phyloP scores from a whole-genome alignment of 2,888 invertebrate species.

The Andrena camellia region DNA sequence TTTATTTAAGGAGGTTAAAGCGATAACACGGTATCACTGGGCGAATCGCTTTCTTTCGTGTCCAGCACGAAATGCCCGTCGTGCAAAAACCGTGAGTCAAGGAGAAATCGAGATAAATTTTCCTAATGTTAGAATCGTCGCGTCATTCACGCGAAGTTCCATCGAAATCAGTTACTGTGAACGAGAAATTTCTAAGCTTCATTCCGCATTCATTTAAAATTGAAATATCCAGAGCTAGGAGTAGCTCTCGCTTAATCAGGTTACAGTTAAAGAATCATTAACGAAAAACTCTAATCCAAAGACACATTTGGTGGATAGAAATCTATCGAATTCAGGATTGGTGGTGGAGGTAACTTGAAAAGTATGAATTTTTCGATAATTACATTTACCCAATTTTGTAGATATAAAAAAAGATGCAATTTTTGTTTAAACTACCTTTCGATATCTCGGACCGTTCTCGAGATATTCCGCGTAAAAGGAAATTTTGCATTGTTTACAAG shows the following conservation, averaged over 20 bases:
- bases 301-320: not conserved
- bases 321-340: not conserved
- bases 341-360: too few species aligned
- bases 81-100: slow-evolving; percentile 18
- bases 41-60: slow-evolving; percentile 48
- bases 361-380: too few species aligned
- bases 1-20: slow-evolving; percentile 53
- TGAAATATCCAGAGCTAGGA: not conserved
- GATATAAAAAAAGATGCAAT: too few species aligned
- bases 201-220: slow-evolving; percentile 21
- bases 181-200: not conserved
- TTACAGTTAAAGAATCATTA: slow-evolving; percentile 13
- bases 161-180: not conserved
- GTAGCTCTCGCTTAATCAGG: slow-evolving; percentile 11
- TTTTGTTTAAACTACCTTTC: too few species aligned
- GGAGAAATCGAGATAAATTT: slow-evolving; percentile 21
- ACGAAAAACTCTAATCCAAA: slow-evolving; percentile 6
- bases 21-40: slow-evolving; percentile 56
- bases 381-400: too few species aligned
- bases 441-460: too few species aligned
- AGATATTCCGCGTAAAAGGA: too few species aligned
- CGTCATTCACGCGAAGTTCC: not conserved
- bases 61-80: slow-evolving; percentile 60
- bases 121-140: not conserved
- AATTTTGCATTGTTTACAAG: too few species aligned